Base-by-base conservation (phyloP, 1,140 invertebrate species). In the Cephus cinctus region DNA sequence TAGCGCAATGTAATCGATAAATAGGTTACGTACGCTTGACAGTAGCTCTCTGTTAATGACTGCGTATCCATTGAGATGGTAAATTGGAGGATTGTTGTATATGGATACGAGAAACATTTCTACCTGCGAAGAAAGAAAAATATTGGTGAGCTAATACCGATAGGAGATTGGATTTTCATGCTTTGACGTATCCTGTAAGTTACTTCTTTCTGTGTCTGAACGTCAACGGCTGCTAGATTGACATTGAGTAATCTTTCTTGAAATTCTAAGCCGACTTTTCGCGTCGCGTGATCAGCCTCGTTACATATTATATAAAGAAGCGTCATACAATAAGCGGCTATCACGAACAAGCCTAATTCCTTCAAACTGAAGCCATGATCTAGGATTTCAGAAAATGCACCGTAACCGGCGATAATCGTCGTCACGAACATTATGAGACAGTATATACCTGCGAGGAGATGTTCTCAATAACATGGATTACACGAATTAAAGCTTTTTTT, bases 61-160 rank as follows among this genome's bases (percentile, higher is more conserved):
- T 3, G 83, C 81, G 59, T 84, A 86, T 1, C 83, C 82, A 56
- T 86, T 83, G 25, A 86, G 67, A 68, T 85, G 86, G 83, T 85
- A 85, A 21, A 82, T 83, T 2, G 84, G 84, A 1, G 84, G 83
- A 65, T 86, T 85, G 62, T 85, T 85, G 12, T 80, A 78, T 30
- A 86, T 85, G 8, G 83, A 83, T n/a, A 83, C 81, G n/a, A 86
- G 65, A 57, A 86, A 83, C 83, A 86, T 85, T 55, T 85, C 79
- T 8, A 86, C 81, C 39, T 41, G 9, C 5, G 2, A 30, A 9
- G 14, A 9, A n/a, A n/a, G n/a, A n/a, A n/a, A n/a, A n/a, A n/a
- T n/a, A n/a, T n/a, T n/a, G n/a, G n/a, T n/a, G n/a, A n/a, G n/a
- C n/a, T n/a, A n/a, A n/a, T n/a, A n/a, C n/a, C n/a, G n/a, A n/a